Evolutionary conservation across 2,888 invertebrate species (phyloP), one percentile per base, ranked within the genome.

Genomic region (Melangyna quadrimaculata): DNA sequence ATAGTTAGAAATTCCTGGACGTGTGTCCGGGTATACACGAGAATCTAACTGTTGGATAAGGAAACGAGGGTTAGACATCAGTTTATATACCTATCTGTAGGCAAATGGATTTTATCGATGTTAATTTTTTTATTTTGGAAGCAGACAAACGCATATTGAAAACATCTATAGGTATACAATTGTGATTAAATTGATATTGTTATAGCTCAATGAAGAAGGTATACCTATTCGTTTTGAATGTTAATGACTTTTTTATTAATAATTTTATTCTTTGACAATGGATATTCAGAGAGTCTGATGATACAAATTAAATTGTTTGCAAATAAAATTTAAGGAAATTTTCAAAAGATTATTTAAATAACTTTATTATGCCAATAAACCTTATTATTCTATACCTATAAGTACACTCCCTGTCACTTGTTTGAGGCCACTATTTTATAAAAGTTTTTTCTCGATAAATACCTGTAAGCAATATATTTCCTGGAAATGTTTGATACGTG

Each of bases 1-100:
- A 17, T 17, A 19, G 37, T 24, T 2, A 40, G 37, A 48, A 17
- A 17, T 32, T 29, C 35, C 22, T 48, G 48, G 67, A 67, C 67
- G 67, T 67, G 67, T 45, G 27, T 63, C 45, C 45, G 61, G 43
- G 27, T 19, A 19, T n/a, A n/a, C n/a, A n/a, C n/a, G n/a, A n/a
- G n/a, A n/a, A n/a, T 10, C 8, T 27, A 22, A 24, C n/a, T 59
- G 29, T 63, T 17, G 63, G 27, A 63, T 61, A 35, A 27, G 27
- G 17, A 63, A 12, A 29, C 32, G 32, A 67, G 67, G 67, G 48
- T 67, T 51, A 32, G 48, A 51, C 14, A 67, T 4, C 32, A 22
- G 32, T 32, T 48, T 45, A 40, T n/a, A n/a, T n/a, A n/a, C n/a
- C n/a, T n/a, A 27, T 32, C 2, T 32, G n/a, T n/a, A 43, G 35